A percentile compares a stretch with the other conserved stretches of the same genome.
phyloP scores from a whole-genome alignment of 1,140 invertebrate species.

The Triops longicaudatus region DNA sequence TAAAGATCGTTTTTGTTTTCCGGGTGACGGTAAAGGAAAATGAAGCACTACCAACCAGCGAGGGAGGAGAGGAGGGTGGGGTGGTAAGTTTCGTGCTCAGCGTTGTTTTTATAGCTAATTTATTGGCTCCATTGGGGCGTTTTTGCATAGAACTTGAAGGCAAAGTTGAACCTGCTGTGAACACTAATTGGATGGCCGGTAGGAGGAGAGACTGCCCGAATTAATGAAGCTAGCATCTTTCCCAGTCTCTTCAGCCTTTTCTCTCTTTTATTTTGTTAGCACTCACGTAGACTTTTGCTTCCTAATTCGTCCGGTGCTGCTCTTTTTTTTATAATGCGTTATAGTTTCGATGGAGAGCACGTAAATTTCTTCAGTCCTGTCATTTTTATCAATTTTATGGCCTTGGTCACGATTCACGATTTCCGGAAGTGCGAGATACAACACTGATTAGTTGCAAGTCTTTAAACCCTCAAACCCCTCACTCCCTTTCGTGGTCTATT shows the following conservation, averaged over 20 bases:
- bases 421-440: neutral
- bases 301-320: neutral
- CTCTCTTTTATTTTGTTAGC: neutral
- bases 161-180: constrained; percentile 7
- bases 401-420: neutral
- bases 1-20: neutral
- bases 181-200: constrained; percentile 10
- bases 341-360: too few species aligned
- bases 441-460: too few species aligned
- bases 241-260: neutral
- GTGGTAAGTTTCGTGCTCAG: neutral
- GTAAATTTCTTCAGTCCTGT: too few species aligned
- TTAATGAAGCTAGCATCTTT: constrained; percentile 1
- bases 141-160: constrained; percentile 9
- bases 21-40: neutral
- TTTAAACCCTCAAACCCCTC: too few species aligned
- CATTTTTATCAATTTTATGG: neutral
- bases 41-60: neutral
- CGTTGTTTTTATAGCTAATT: constrained; percentile 12
- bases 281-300: neutral
- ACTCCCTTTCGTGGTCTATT: too few species aligned
- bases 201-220: neutral
- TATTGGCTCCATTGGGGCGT: constrained; percentile 14
- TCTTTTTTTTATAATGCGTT: too few species aligned
- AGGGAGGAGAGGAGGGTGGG: neutral